Base-by-base conservation (phyloP, 2,888 invertebrate genomes). In the Hyposoter dolosus region DNA sequence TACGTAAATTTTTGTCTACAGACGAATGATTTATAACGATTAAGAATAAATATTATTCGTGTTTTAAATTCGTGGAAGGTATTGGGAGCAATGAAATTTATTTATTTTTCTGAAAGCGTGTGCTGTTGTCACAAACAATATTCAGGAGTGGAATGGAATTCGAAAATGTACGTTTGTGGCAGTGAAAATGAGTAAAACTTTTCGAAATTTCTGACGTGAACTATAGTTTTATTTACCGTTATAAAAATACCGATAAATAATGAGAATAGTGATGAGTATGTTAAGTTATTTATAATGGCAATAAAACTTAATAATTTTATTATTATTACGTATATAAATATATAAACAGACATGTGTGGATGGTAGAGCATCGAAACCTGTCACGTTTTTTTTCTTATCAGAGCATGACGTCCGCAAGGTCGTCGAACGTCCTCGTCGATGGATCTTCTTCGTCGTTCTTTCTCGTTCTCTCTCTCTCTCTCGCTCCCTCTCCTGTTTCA, bases 391-490 rank as follows among this genome's bases (percentile, higher is more conserved):
- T 35, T 85, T 75, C 88, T 90, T 91, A 91, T 91, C 91, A 84
- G 83, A 78, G 56, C 76, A 60, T 89, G 88, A 90, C 89, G 89
- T 88, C 72, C 83, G 87, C 89, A 91, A 91, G 91, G 91, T 86
- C 90, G 90, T 84, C 71, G 82, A 71, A 87, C 90, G 90, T 88
- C 89, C 90, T 90, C 89, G 82, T 40, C 68, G 82, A 82, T 75
- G 56, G 63, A 68, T 85, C 63, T 32, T 50, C 40, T 66, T 43
- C 65, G 23, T 78, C n/a, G 19, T 5, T 50, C 53, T 12, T n/a
- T 17, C 2, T 19, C 53, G 35, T 35, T 28, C 28, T 28, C 28
- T 4, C 43, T 63, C 15, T 32, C 35, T 23, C 19, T 23, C n/a
- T 32, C 19, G 23, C 43, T 28, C 10, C 19, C 23, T 43, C 40